Percentiles rank a stretch among this genome's conserved stretches.
These are phyloP conservation scores for Nansenia antarctica DNA, from an alignment of 2,113 vertebrate species.

Conservation along the genomic window DNA sequence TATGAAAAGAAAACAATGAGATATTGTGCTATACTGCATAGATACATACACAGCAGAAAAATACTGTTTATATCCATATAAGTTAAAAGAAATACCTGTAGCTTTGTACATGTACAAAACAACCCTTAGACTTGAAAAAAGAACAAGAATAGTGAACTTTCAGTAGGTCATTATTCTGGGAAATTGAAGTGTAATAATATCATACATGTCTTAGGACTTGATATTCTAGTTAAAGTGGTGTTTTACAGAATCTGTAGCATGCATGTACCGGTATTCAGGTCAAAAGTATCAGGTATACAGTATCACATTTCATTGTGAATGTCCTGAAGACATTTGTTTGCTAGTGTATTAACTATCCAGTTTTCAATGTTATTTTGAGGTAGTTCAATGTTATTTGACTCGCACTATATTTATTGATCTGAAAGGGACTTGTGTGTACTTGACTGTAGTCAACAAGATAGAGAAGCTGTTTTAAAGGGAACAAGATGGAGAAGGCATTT, in stretches of 20 bases:
- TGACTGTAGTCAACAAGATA: conserved; percentile 5
- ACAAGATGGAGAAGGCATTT: too few species aligned
- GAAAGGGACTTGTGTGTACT: conserved; percentile 22
- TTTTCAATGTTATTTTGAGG: conserved; percentile 37
- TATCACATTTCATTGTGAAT: conserved; percentile 38
- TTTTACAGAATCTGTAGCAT: not conserved
- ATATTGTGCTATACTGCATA: too few species aligned
- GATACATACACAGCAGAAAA: too few species aligned
- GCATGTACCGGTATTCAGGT: conserved; percentile 14
- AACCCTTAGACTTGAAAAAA: not conserved
- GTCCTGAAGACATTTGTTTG: conserved; percentile 14
- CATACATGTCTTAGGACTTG: not conserved
- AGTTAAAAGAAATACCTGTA: not conserved
- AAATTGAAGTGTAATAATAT: not conserved
- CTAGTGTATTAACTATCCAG: too few species aligned
- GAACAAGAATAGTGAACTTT: not conserved
- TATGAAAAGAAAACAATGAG: too few species aligned
- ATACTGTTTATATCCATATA: too few species aligned
- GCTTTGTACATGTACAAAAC: not conserved
- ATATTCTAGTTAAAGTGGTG: conserved; percentile 9
- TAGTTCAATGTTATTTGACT: conserved; percentile 24
- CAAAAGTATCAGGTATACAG: not conserved
- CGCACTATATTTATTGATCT: conserved; percentile 47
- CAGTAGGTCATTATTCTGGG: not conserved
- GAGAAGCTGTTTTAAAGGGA: conserved; percentile 13